Base-by-base conservation (phyloP, 2,888 invertebrate species). In the Drosophila engyochracea region DNA sequence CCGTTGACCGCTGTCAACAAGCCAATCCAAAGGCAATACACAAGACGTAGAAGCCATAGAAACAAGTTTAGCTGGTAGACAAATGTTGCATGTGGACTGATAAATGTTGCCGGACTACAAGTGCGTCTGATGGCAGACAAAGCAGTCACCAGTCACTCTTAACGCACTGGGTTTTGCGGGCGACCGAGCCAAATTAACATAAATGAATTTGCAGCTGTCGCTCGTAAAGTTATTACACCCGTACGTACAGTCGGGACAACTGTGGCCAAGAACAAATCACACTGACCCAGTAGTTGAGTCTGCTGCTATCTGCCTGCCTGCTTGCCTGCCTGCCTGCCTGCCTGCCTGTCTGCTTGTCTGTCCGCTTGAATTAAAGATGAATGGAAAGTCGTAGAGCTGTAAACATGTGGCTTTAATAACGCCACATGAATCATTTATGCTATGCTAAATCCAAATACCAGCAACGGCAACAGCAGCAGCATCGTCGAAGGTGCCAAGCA, bases 131-230 rank as follows among this genome's bases (percentile, higher is more conserved):
- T 57, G 22, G 7, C 28, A 31, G 28, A 33, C 28, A 58, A 22
- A n/a, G 55, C n/a, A 35, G 67, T 75, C 79, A 3, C 41, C n/a
- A 35, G 67, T 75, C 79, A 3, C 41, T 41, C 41, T 41, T 41
- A 2, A n/a, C 41, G 41, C 41, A 41, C 22, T 22, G 22, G 44
- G 81, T 81, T 77, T 78, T 90, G 89, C 62, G 86, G 82, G 74
- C 77, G 78, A 82, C 87, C 85, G 66, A 74, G 22, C 63, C 68
- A 90, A 90, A 87, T 89, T 87, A 88, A 87, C 89, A 88, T 88
- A 88, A 88, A 88, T 88, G 89, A 89, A 88, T 88, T 87, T 85
- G 86, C 89, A 89, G 89, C 87, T 87, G 89, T 87, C 87, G 81
- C 81, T 66, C 67, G 72, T 54, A 83, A 70, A 76, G 72, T 77